These are phyloP conservation scores for Gibbula magus DNA, from an alignment of 2,888 invertebrate genomes.

Conservation along the genomic window DNA sequence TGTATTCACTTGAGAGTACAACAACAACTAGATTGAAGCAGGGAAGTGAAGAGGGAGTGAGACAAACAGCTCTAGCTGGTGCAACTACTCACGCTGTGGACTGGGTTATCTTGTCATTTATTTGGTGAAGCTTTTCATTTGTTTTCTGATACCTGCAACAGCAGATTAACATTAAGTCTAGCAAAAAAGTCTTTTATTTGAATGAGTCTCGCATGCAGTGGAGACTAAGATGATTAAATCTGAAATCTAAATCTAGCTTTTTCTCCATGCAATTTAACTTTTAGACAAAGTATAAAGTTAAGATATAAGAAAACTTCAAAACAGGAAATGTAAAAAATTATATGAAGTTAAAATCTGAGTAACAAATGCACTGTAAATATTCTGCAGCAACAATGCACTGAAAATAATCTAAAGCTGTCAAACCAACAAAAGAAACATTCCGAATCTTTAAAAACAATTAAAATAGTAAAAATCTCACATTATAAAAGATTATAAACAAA, in stretches of 20 bases:
- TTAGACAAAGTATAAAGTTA: too few relatives aligned
- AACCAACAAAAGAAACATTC: not conserved
- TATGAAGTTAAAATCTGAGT: not conserved
- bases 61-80: not conserved
- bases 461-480: too few relatives aligned
- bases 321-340: too few relatives aligned
- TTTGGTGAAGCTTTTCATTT: slow-evolving; percentile 49
- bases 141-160: slow-evolving; percentile 52
- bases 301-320: too few relatives aligned
- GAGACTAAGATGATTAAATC: not conserved
- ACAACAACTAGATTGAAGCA: too few relatives aligned
- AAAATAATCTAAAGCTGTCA: too few relatives aligned
- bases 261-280: not conserved
- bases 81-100: slow-evolving; percentile 47
- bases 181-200: too few relatives aligned
- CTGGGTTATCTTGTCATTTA: slow-evolving; percentile 50
- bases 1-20: too few relatives aligned
- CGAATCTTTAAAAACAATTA: not conserved
- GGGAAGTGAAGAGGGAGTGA: not conserved
- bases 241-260: not conserved
- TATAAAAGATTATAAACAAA: too few relatives aligned
- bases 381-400: too few relatives aligned
- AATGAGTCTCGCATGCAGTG: not conserved
- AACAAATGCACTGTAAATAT: too few relatives aligned
- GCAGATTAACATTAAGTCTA: not conserved